A percentile compares a stretch with the other conserved stretches of the same genome.
Evolutionary conservation across 1,140 invertebrate genomes (phyloP).

Genomic region (Panulirus ornatus): DNA sequence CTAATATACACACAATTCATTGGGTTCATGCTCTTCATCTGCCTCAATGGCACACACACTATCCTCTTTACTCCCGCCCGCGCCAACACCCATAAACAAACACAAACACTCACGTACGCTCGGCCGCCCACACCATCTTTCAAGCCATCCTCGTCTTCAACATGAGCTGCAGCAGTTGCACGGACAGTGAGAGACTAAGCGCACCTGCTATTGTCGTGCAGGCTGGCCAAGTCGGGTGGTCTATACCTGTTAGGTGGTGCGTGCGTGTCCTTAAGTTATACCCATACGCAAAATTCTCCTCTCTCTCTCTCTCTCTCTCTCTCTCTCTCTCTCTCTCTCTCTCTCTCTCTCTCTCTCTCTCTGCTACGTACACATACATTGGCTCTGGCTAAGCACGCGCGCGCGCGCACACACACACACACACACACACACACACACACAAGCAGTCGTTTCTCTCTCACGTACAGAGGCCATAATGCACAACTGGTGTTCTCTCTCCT

Average conservation of each 20-base stretch:
- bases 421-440: not conserved
- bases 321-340: constrained; percentile 28
- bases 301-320: constrained; percentile 24
- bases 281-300: not conserved
- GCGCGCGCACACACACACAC: not conserved
- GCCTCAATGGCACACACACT: constrained; percentile 33
- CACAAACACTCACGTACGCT: constrained; percentile 41
- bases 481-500: not conserved
- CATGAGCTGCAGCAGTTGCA: too few species aligned
- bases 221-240: too few species aligned
- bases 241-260: too few species aligned
- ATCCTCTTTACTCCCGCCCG: constrained; percentile 34
- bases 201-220: too few species aligned
- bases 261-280: too few species aligned
- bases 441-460: too few species aligned
- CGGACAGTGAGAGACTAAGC: too few species aligned
- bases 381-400: not conserved
- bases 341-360: constrained; percentile 10
- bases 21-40: constrained; percentile 1
- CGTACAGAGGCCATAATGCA: not conserved
- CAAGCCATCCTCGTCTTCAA: too few species aligned
- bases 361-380: not conserved
- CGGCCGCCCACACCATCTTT: not conserved
- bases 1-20: constrained; percentile 44
- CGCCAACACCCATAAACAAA: constrained; percentile 49